Evolutionary conservation across 2,888 invertebrate genomes (phyloP).

Genomic region (Diaperis boleti): DNA sequence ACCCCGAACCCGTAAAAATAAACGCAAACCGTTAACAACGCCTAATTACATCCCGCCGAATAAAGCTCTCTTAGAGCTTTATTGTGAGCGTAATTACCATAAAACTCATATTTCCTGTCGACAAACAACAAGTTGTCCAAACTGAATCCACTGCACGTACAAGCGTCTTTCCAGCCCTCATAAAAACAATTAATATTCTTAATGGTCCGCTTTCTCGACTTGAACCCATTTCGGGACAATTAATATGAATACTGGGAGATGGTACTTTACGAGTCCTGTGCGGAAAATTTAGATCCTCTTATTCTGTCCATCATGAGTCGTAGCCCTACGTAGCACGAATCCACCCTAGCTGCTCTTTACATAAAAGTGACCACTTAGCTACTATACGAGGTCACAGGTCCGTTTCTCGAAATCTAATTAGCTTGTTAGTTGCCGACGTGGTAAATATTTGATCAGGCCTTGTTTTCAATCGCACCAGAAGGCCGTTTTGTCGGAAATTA

Average conservation of each 20-base stretch:
- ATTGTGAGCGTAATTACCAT: conserved; percentile 27
- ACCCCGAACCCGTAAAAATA: conserved; percentile 24
- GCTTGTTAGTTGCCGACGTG: conserved; percentile 20
- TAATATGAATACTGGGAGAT: too few species aligned
- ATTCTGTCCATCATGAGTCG: too few species aligned
- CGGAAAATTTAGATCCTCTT: too few species aligned
- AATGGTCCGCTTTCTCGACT: conserved; percentile 3
- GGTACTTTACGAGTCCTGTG: too few species aligned
- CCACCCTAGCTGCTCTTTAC: too few species aligned
- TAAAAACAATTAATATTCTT: conserved; percentile 34
- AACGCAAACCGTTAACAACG: conserved; percentile 28
- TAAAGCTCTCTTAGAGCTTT: conserved; percentile 32
- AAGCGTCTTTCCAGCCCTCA: conserved; percentile 9
- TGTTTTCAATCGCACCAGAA: conserved; percentile 4
- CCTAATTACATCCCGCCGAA: conserved; percentile 25
- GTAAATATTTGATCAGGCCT: conserved; percentile 28
- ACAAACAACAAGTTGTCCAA: conserved; percentile 24
- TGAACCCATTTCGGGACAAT: neutral
- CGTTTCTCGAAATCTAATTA: conserved; percentile 19
- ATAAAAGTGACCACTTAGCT: too few species aligned
- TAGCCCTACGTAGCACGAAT: too few species aligned
- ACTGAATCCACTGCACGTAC: conserved; percentile 5
- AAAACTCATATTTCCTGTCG: conserved; percentile 30
- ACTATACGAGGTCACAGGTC: neutral
- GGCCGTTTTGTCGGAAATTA: conserved; percentile 2